Evolutionary conservation across 2,888 invertebrate genomes (phyloP).

Genomic region (Pyrrhia umbra): DNA sequence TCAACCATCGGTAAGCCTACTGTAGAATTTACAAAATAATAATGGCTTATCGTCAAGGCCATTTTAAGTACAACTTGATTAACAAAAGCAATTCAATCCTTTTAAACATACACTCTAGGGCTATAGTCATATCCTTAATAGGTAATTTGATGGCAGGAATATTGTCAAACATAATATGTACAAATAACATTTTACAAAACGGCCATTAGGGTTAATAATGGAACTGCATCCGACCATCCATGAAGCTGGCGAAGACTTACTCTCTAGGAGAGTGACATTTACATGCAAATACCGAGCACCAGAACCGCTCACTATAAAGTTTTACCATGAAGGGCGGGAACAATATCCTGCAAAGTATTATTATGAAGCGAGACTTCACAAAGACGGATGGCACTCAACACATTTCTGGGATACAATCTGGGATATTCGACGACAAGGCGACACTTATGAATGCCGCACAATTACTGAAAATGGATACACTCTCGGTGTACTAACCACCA

Average conservation of each 20-base stretch:
- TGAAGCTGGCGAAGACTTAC: slow-evolving; percentile 64
- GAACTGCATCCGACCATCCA: slow-evolving; percentile 83
- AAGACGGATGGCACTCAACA: slow-evolving; percentile 81
- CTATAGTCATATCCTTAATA: not conserved
- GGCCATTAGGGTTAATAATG: slow-evolving; percentile 81
- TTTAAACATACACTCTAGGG: not conserved
- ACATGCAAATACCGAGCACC: slow-evolving; percentile 85
- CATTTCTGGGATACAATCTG: slow-evolving; percentile 76
- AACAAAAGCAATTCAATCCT: not conserved
- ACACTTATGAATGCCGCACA: slow-evolving; percentile 81
- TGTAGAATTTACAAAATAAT: not conserved
- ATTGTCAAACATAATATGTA: slow-evolving; percentile 17
- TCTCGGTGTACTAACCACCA: slow-evolving; percentile 80
- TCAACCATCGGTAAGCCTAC: slow-evolving; percentile 74
- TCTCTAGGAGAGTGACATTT: slow-evolving; percentile 73
- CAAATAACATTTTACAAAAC: slow-evolving; percentile 54
- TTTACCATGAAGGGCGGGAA: slow-evolving; percentile 76
- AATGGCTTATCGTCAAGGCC: too few species aligned
- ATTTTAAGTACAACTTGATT: not conserved
- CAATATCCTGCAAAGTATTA: slow-evolving; percentile 71
- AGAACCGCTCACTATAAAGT: slow-evolving; percentile 81
- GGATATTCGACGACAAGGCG: slow-evolving; percentile 74
- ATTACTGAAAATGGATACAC: slow-evolving; percentile 78
- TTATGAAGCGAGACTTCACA: slow-evolving; percentile 72
- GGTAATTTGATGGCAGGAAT: not conserved